Evolutionary conservation across 2,888 invertebrate genomes (phyloP).

Genomic region (Perizoma affinitatum): DNA sequence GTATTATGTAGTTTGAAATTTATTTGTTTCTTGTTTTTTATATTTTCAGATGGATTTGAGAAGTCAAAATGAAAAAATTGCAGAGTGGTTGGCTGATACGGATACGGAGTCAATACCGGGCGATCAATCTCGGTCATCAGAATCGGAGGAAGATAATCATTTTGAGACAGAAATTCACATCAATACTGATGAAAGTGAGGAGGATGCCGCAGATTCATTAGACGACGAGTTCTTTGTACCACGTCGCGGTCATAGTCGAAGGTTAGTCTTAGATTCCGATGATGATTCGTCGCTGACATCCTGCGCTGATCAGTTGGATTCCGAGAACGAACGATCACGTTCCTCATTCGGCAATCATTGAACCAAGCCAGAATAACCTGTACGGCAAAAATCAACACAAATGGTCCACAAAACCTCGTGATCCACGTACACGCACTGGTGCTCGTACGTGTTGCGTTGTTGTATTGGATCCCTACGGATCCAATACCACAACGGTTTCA

Average conservation of each 20-base stretch:
- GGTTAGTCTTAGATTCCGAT: neutral
- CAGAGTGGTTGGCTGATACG: slow-evolving; percentile 6
- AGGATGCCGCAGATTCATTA: neutral
- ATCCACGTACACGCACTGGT: slow-evolving; percentile 15
- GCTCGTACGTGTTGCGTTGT: slow-evolving; percentile 12
- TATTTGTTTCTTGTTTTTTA: neutral
- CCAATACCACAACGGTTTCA: too few species aligned
- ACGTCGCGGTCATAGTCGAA: neutral
- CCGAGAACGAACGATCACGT: too few species aligned
- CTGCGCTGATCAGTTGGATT: neutral
- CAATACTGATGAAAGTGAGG: slow-evolving; percentile 3
- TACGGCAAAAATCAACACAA: slow-evolving; percentile 24
- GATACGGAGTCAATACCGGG: slow-evolving; percentile 10
- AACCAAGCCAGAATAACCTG: neutral
- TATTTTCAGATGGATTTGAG: slow-evolving; percentile 15
- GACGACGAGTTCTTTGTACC: slow-evolving; percentile 2
- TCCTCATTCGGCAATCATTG: too few species aligned
- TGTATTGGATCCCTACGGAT: too few species aligned
- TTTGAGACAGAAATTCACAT: slow-evolving; percentile 14
- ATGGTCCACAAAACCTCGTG: slow-evolving; percentile 25
- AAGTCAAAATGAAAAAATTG: slow-evolving; percentile 16
- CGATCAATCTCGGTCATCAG: slow-evolving; percentile 9
- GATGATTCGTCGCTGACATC: neutral
- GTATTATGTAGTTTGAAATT: too few species aligned
- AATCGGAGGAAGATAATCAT: slow-evolving; percentile 11